Evolutionary conservation across 1,140 invertebrate species (phyloP).

Genomic region (Thaumetopoea pityocampa): DNA sequence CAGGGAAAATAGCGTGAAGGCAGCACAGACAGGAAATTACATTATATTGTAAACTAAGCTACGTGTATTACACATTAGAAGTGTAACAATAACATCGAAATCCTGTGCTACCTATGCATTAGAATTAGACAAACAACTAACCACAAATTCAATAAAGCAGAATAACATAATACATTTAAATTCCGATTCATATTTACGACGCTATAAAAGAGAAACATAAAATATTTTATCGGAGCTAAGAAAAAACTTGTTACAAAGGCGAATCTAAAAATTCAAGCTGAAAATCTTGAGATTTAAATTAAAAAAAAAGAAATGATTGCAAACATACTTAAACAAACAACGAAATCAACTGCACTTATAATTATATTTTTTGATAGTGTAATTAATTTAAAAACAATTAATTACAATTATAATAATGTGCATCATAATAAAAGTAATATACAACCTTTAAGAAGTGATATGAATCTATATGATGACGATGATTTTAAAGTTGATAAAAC

Average conservation of each 20-base stretch:
- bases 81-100: not conserved
- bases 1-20: too few species aligned
- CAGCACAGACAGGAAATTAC: too few species aligned
- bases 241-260: constrained; percentile 5
- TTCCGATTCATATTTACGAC: constrained; percentile 18
- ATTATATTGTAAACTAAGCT: too few species aligned
- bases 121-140: not conserved
- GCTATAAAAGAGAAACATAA: constrained; percentile 22
- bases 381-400: too few species aligned
- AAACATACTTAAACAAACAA: not conserved
- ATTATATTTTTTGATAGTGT: too few species aligned
- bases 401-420: too few species aligned
- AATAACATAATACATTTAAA: constrained; percentile 4
- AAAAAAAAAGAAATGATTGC: constrained; percentile 13
- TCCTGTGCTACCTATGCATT: not conserved
- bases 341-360: constrained; percentile 1
- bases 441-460: not conserved
- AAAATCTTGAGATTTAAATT: constrained; percentile 4
- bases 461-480: not conserved
- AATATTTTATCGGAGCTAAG: constrained; percentile 18
- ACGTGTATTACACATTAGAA: too few species aligned
- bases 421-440: constrained; percentile 2
- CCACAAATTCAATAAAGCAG: not conserved
- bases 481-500: not conserved
- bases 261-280: too few species aligned